Evolutionary conservation across 2,888 invertebrate genomes (phyloP).

Genomic region (Hipparchia sbordonii): DNA sequence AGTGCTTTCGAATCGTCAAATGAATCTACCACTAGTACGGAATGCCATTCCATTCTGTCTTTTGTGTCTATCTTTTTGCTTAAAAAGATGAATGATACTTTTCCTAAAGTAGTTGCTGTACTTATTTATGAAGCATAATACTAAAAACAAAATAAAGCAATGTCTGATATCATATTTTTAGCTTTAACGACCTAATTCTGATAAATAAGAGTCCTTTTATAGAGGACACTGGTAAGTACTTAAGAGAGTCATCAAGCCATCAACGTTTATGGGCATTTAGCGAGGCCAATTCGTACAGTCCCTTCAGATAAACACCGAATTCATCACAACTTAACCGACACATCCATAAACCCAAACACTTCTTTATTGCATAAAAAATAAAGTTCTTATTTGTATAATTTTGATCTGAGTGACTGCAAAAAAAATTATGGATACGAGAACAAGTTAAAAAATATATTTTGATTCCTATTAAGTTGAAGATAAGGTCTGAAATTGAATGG

Average conservation of each 20-base stretch:
- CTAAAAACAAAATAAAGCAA: neutral
- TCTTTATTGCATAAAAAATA: conserved; percentile 16
- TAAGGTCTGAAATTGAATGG: conserved; percentile 41
- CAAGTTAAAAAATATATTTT: neutral
- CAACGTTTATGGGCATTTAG: conserved; percentile 59
- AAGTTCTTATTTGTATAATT: neutral
- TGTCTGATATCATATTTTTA: conserved; percentile 16
- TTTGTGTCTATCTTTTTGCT: too few species aligned
- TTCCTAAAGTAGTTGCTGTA: too few species aligned
- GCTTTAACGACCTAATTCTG: conserved; percentile 18
- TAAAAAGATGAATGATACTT: too few species aligned
- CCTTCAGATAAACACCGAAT: conserved; percentile 51
- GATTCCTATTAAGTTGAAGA: neutral
- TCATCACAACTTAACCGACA: conserved; percentile 35
- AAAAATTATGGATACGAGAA: neutral
- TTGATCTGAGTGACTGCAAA: neutral
- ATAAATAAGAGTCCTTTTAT: conserved; percentile 21
- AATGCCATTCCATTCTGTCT: too few species aligned
- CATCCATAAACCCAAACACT: conserved; percentile 11
- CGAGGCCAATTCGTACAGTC: conserved; percentile 56
- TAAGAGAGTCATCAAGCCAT: conserved; percentile 63
- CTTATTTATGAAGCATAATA: too few species aligned
- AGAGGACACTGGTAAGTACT: conserved; percentile 11
- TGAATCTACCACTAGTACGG: too few species aligned
- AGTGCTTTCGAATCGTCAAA: too few species aligned